These are phyloP conservation scores for Calliphora vicina DNA, from an alignment of 1,140 invertebrate genomes.

Conservation along the genomic window DNA sequence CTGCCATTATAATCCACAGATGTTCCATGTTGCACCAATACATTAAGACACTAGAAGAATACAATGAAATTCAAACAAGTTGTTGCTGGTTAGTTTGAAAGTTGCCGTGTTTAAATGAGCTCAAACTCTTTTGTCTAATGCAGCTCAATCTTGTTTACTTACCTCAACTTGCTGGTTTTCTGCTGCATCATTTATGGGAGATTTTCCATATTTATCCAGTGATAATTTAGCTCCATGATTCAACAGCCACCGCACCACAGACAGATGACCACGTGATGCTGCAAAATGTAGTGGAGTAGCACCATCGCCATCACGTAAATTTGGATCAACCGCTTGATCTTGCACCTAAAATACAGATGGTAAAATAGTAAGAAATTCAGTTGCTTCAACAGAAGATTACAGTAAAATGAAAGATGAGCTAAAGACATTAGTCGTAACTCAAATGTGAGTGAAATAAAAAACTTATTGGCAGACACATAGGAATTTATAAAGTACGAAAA, in stretches of 20 bases:
- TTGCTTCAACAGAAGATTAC: background rate
- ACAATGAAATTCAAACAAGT: background rate
- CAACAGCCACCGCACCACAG: slow-evolving; percentile 83
- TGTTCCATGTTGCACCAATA: slow-evolving; percentile 79
- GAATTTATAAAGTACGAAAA: too few relatives aligned
- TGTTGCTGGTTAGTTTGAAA: slow-evolving; percentile 20
- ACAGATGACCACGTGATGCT: slow-evolving; percentile 81
- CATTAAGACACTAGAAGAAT: slow-evolving; percentile 73
- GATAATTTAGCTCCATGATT: slow-evolving; percentile 79
- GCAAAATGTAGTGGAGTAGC: slow-evolving; percentile 82
- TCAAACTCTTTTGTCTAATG: background rate
- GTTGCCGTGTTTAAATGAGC: background rate
- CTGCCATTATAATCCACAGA: slow-evolving; percentile 67
- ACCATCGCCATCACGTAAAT: slow-evolving; percentile 83
- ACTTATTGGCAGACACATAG: too few relatives aligned
- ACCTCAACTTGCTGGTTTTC: slow-evolving; percentile 90
- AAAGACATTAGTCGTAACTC: too few relatives aligned
- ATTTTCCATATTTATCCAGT: slow-evolving; percentile 85
- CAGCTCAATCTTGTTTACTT: slow-evolving; percentile 48
- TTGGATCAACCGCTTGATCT: slow-evolving; percentile 82
- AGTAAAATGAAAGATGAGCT: too few relatives aligned
- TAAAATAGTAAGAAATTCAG: background rate
- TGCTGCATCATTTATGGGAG: slow-evolving; percentile 87
- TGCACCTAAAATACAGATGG: slow-evolving; percentile 68
- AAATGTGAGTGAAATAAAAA: too few relatives aligned